These are phyloP conservation scores for Druon quercuslanigerum DNA, from an alignment of 1,140 invertebrate species.

Conservation along the genomic window DNA sequence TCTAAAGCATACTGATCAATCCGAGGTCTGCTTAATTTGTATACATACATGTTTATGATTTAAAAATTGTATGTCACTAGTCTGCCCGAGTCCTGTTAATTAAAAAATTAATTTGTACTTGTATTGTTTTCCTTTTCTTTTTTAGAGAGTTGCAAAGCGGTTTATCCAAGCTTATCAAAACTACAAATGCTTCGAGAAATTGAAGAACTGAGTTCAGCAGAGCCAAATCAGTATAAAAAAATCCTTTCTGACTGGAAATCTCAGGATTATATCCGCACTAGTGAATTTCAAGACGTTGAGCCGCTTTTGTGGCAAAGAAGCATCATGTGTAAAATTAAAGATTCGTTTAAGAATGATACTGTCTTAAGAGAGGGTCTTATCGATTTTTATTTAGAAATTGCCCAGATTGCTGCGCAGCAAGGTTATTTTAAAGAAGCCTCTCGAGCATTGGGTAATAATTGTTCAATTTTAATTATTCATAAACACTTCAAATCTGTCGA, in stretches of 20 bases:
- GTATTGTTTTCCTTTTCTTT: slow-evolving; percentile 22
- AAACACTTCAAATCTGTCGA: no score
- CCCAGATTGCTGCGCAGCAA: slow-evolving; percentile 57
- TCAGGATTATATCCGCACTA: slow-evolving; percentile 77
- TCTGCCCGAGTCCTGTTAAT: no score
- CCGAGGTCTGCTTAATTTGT: no score
- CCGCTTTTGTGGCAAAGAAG: slow-evolving; percentile 83
- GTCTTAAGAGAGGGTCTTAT: slow-evolving; percentile 69
- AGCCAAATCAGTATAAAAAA: slow-evolving; percentile 56
- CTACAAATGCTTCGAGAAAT: slow-evolving; percentile 84
- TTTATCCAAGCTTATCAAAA: slow-evolving; percentile 83
- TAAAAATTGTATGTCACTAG: no score
- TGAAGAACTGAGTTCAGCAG: slow-evolving; percentile 78
- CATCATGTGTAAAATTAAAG: slow-evolving; percentile 77
- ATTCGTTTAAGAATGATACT: slow-evolving; percentile 59
- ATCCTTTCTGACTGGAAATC: slow-evolving; percentile 77
- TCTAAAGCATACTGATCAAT: no score
- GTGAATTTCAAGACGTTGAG: slow-evolving; percentile 84
- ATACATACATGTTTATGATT: no score
- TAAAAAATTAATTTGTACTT: background rate
- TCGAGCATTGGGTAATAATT: slow-evolving; percentile 43
- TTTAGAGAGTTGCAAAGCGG: slow-evolving; percentile 82
- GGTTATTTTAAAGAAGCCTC: slow-evolving; percentile 44
- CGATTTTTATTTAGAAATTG: slow-evolving; percentile 63
- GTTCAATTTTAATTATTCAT: background rate